Conservation (phyloP, 2,797 vertebrate genomes). For the Schizothorax lantsangensis region DNA sequence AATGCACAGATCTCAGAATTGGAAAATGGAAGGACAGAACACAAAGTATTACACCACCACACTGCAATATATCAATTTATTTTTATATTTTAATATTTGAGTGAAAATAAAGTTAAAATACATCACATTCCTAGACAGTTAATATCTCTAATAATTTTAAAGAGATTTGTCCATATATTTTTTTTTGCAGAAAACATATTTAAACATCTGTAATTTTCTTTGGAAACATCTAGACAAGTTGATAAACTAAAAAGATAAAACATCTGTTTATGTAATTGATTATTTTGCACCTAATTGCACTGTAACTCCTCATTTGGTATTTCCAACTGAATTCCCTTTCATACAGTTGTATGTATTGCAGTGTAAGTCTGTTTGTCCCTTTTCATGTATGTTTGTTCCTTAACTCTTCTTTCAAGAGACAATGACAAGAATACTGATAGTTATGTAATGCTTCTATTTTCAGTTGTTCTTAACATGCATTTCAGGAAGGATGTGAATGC, state of each 20-base stretch:
- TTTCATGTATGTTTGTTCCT: slow-evolving; percentile 8
- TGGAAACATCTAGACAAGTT: background rate
- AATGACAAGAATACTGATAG: background rate
- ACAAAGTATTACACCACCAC: background rate
- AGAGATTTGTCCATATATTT: background rate
- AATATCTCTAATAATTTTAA: background rate
- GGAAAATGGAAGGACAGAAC: background rate
- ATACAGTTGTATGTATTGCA: background rate
- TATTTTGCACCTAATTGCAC: background rate
- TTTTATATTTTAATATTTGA: slow-evolving; percentile 14
- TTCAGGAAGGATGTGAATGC: background rate
- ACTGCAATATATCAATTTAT: background rate
- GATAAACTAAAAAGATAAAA: slow-evolving; percentile 3
- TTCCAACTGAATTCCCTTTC: background rate
- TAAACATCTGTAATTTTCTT: background rate
- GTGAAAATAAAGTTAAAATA: background rate
- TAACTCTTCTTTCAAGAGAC: background rate
- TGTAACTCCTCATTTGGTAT: background rate
- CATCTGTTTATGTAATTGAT: background rate
- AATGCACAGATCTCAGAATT: background rate
- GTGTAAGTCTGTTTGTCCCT: background rate
- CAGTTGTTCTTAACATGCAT: slow-evolving; percentile 18
- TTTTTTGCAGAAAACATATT: slow-evolving; percentile 4
- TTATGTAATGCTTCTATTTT: background rate
- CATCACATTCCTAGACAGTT: background rate